Conservation (phyloP, 2,888 invertebrate genomes). For the Vesta saturnalis region DNA sequence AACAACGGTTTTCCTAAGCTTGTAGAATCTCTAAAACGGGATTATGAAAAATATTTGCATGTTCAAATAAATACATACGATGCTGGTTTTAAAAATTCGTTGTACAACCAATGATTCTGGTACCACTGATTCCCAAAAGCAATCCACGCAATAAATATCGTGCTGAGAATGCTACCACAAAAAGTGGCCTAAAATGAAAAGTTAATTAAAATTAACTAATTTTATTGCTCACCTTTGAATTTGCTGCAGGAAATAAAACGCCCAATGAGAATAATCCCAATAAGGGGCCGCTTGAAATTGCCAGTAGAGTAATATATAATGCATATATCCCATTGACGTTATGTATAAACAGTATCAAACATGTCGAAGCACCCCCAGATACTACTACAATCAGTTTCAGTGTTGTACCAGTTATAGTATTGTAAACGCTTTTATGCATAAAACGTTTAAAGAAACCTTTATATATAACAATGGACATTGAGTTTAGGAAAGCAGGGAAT, state of each 20-base stretch:
- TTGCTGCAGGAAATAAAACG: conserved; percentile 71
- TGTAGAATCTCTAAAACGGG: not conserved
- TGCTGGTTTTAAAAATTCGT: not conserved
- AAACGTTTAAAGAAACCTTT: conserved; percentile 69
- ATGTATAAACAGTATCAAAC: conserved; percentile 67
- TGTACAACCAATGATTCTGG: not conserved
- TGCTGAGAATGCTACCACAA: not conserved
- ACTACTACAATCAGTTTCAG: conserved; percentile 68
- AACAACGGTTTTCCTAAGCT: conserved; percentile 56
- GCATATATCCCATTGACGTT: conserved; percentile 73
- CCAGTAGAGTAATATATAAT: conserved; percentile 69
- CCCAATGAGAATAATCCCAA: conserved; percentile 74
- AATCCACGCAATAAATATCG: not conserved
- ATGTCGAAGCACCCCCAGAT: conserved; percentile 64
- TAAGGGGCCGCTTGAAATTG: conserved; percentile 71
- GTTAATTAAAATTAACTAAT: not conserved
- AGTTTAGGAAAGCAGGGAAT: conserved; percentile 70
- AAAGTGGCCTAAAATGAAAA: conserved; percentile 4
- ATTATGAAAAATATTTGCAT: too few species aligned
- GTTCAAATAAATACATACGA: not conserved
- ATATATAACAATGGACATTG: conserved; percentile 68
- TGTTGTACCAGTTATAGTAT: conserved; percentile 66
- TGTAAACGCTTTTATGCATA: conserved; percentile 63
- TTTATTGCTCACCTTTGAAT: conserved; percentile 62
- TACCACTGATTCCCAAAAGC: not conserved